phyloP scores from a whole-genome alignment of 2,888 invertebrate species.

The Lasioglossum morio region DNA sequence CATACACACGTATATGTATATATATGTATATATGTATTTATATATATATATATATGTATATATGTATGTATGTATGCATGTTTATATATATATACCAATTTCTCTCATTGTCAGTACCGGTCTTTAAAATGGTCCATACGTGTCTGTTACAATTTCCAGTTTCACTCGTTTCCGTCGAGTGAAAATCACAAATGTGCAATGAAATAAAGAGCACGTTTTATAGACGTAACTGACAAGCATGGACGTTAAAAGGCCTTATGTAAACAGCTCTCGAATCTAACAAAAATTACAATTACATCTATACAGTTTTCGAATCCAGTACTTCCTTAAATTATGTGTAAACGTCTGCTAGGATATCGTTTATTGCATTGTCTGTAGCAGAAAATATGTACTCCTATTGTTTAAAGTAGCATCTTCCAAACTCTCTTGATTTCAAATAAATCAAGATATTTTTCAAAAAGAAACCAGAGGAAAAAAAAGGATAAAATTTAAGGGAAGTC shows the following conservation, averaged over 20 bases:
- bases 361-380: conserved; percentile 24
- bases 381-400: conserved; percentile 32
- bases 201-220: conserved; percentile 17
- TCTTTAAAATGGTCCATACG: conserved; percentile 57
- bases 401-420: conserved; percentile 26
- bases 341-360: conserved; percentile 34
- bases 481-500: conserved; percentile 38
- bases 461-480: not conserved
- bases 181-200: conserved; percentile 23
- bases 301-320: conserved; percentile 56
- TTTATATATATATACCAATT: conserved; percentile 40
- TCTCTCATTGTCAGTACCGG: conserved; percentile 44
- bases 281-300: conserved; percentile 54
- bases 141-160: conserved; percentile 49
- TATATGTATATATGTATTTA: not conserved
- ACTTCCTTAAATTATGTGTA: conserved; percentile 46
- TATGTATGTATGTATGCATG: not conserved
- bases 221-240: conserved; percentile 55
- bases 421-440: conserved; percentile 39
- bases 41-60: not conserved
- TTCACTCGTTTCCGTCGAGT: not conserved
- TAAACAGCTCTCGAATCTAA: conserved; percentile 60
- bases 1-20: conserved; percentile 48
- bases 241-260: conserved; percentile 65
- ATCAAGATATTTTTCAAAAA: conserved; percentile 11